Conservation (phyloP, 1,140 invertebrate species). For the Eriosoma lanigerum region DNA sequence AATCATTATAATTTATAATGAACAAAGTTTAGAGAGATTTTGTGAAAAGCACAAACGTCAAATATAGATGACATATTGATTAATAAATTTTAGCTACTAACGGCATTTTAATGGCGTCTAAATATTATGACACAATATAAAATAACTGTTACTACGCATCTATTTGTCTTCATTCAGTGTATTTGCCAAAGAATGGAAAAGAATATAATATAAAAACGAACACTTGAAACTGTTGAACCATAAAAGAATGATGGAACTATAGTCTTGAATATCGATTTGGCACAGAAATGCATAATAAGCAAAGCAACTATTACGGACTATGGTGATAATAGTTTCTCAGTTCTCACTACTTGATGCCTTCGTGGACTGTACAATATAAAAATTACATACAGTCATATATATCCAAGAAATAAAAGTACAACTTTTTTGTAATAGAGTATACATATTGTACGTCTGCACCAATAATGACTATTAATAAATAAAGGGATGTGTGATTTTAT, state of each 20-base stretch:
- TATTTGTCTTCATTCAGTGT: conserved; percentile 29
- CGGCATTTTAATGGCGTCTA: conserved; percentile 32
- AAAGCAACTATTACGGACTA: neutral
- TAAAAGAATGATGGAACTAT: conserved; percentile 32
- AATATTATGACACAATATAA: conserved; percentile 21
- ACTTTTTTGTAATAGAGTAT: conserved; percentile 1
- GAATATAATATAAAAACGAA: conserved; percentile 6
- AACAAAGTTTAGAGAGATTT: neutral
- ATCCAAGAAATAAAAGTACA: neutral
- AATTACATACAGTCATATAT: neutral
- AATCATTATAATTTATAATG: too few species aligned
- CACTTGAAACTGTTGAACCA: conserved; percentile 27
- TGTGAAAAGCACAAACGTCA: conserved; percentile 3
- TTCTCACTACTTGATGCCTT: neutral
- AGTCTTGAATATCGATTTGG: conserved; percentile 30
- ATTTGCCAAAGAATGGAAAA: neutral
- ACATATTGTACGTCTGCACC: neutral
- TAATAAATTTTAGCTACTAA: conserved; percentile 29
- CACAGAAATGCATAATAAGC: conserved; percentile 32
- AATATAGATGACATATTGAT: neutral
- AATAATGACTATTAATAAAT: conserved; percentile 5
- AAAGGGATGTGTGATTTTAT: too few species aligned
- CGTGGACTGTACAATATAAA: neutral
- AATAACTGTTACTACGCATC: conserved; percentile 20
- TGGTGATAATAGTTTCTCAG: conserved; percentile 7